Evolutionary conservation across 1,140 invertebrate genomes (phyloP).

Genomic region (Nomia melanderi): DNA sequence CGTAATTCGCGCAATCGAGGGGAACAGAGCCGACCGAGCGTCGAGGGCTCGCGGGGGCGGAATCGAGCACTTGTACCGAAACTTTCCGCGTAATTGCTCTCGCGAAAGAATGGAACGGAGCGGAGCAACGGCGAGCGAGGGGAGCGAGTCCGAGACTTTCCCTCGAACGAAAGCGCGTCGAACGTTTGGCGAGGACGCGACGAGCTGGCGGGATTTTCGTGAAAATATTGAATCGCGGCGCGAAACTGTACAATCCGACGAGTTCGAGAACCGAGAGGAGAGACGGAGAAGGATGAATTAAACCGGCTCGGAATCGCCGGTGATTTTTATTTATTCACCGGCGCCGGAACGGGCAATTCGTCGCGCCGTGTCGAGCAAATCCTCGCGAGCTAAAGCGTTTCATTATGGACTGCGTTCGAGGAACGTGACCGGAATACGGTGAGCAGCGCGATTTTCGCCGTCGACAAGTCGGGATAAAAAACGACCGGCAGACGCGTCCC

Average conservation of each 20-base stretch:
- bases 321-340: conserved; percentile 35
- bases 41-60: not conserved
- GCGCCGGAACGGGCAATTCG: conserved; percentile 11
- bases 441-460: too few species aligned
- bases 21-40: not conserved
- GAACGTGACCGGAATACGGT: conserved; percentile 31
- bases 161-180: too few species aligned
- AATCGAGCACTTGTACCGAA: not conserved
- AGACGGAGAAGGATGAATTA: not conserved
- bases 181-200: too few species aligned
- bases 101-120: too few species aligned
- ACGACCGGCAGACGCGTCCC: not conserved
- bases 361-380: conserved; percentile 9
- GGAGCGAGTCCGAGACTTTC: too few species aligned
- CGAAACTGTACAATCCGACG: too few species aligned
- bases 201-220: too few species aligned
- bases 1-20: not conserved
- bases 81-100: conserved; percentile 23
- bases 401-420: conserved; percentile 6
- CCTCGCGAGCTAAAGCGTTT: conserved; percentile 25
- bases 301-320: not conserved
- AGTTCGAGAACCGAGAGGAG: not conserved
- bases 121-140: too few species aligned
- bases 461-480: not conserved
- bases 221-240: too few species aligned